These are phyloP conservation scores for Acanthoscelides obtectus DNA, from an alignment of 2,888 invertebrate species.

Conservation along the genomic window DNA sequence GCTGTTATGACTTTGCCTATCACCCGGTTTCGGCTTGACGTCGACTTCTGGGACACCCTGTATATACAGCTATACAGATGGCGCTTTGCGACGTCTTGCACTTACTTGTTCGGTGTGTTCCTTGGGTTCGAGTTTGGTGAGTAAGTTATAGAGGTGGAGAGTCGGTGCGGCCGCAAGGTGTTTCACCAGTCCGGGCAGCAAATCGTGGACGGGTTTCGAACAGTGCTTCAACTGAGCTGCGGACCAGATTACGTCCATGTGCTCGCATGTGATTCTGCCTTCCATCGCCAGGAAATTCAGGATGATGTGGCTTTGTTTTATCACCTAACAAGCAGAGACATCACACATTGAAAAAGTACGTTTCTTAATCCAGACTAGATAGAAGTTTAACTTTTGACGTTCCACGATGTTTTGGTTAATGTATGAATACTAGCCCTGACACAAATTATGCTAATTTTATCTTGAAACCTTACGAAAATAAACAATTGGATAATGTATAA, in stretches of 20 bases:
- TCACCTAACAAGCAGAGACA: slow-evolving; percentile 61
- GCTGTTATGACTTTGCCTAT: no score
- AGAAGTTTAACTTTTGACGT: no score
- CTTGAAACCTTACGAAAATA: no score
- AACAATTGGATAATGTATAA: no score
- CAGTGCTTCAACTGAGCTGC: slow-evolving; percentile 94
- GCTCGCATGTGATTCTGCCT: slow-evolving; percentile 82
- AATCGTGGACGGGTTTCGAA: slow-evolving; percentile 87
- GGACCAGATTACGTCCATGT: slow-evolving; percentile 91
- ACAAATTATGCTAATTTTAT: no score
- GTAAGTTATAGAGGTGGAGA: slow-evolving; percentile 77
- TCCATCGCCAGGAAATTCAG: slow-evolving; percentile 90
- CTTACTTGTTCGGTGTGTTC: slow-evolving; percentile 86
- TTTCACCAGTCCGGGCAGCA: slow-evolving; percentile 84
- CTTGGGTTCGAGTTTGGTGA: slow-evolving; percentile 84
- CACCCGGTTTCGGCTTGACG: no score
- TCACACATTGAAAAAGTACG: neutral
- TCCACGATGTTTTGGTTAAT: no score
- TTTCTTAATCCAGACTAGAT: no score
- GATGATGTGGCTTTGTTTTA: slow-evolving; percentile 92
- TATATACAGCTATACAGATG: no score
- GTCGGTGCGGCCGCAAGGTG: slow-evolving; percentile 86
- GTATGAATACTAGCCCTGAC: no score
- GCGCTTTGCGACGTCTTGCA: slow-evolving; percentile 6
- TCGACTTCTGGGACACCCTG: no score